Evolutionary conservation across 2,888 invertebrate genomes (phyloP).

Genomic region (Cenopis cana): DNA sequence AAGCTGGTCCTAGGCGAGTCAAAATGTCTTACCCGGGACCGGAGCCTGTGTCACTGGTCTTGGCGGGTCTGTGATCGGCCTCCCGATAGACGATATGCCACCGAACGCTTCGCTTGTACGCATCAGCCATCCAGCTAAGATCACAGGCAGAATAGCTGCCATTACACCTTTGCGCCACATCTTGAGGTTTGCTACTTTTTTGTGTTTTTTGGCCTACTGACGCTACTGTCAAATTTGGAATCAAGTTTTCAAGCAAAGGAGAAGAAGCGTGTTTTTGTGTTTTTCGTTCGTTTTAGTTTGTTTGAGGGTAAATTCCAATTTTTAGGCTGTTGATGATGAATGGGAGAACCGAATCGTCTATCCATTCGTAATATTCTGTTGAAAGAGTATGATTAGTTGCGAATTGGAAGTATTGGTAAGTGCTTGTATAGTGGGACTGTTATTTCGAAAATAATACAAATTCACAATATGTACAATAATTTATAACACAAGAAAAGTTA

Average conservation of each 20-base stretch:
- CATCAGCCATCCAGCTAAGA: conserved; percentile 38
- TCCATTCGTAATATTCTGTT: conserved; percentile 34
- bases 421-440: conserved; percentile 39
- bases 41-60: conserved; percentile 70
- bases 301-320: conserved; percentile 31
- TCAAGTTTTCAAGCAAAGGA: conserved; percentile 42
- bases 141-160: conserved; percentile 33
- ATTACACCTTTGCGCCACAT: conserved; percentile 25
- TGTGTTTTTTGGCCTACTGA: conserved; percentile 22
- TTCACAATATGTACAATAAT: not conserved
- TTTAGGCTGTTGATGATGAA: conserved; percentile 38
- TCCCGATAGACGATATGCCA: conserved; percentile 63
- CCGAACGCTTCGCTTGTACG: conserved; percentile 37
- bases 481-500: not conserved
- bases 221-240: conserved; percentile 44
- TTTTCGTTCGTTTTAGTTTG: conserved; percentile 30
- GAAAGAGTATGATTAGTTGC: conserved; percentile 24
- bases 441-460: not conserved
- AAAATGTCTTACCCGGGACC: conserved; percentile 73
- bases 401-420: conserved; percentile 21
- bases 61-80: conserved; percentile 76
- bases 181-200: conserved; percentile 17
- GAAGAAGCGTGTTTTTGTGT: conserved; percentile 36
- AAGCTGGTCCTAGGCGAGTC: conserved; percentile 54
- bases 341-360: conserved; percentile 41